phyloP scores from a whole-genome alignment of 2,113 vertebrate genomes.

The Saccopteryx bilineata region DNA sequence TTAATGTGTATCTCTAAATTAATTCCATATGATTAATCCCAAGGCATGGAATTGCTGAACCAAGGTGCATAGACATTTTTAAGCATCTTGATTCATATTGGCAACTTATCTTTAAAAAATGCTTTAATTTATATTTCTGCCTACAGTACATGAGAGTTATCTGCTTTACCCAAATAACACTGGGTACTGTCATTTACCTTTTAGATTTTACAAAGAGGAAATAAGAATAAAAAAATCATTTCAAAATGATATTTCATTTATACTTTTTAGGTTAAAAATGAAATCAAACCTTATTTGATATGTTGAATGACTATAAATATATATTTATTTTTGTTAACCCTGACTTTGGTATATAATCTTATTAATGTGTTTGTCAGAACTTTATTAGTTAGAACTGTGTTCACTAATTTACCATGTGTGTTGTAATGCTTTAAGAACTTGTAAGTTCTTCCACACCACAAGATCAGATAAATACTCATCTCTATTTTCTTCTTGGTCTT shows the following conservation, averaged over 20 bases:
- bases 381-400: background rate
- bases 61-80: conserved; percentile 39
- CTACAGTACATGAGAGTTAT: background rate
- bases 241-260: conserved; percentile 4
- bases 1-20: conserved; percentile 61
- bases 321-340: background rate
- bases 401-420: background rate
- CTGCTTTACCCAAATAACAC: conserved; percentile 6
- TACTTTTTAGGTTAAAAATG: conserved; percentile 34
- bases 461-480: background rate
- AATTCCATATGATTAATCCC: conserved; percentile 66
- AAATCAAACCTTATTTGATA: background rate
- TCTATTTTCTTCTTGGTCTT: conserved; percentile 3
- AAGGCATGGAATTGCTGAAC: background rate
- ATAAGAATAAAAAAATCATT: background rate
- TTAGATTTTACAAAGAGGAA: conserved; percentile 48
- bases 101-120: conserved; percentile 40
- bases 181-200: background rate
- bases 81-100: conserved; percentile 58
- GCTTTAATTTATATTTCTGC: background rate
- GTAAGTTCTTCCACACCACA: background rate
- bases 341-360: conserved; percentile 5
- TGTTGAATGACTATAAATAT: background rate
- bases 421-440: background rate
- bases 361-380: background rate